Evolutionary conservation across 2,888 invertebrate species (phyloP), one percentile per base, ranked within the genome.

Genomic region (Pyrgus malvae): DNA sequence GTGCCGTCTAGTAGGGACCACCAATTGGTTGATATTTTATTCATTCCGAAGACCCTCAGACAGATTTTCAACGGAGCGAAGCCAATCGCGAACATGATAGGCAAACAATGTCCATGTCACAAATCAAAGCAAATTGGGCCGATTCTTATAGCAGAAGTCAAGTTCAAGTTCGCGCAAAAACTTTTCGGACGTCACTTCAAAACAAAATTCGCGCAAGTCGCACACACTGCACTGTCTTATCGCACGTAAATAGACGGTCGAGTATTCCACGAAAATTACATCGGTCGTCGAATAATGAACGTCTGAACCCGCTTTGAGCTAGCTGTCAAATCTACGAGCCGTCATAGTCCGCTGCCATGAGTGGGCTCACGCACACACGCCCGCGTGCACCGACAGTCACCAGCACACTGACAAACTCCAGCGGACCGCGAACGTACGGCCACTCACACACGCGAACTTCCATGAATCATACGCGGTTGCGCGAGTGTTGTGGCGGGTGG

Each of bases 311-410:
- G 89, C 89, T 89, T 90, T 91, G 89, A 90, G 89, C 89, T 89
- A 90, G 90, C 90, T 91, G 91, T 91, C 91, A 91, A 90, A 90
- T 90, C 90, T 90, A 91, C 90, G 89, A 83, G 82, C 90, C 90
- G 90, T 91, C 90, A 91, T 90, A 89, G 90, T 86, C 86, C 78
- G 89, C 83, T 88, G 90, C 87, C 87, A 90, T 89, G 89, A 89
- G 87, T 84, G 83, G 80, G 78, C 78, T 68, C 73, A 78, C 90
- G 83, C 89, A 87, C 89, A 86, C 66, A 64, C 73, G 62, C 74
- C 76, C 80, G 72, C 78, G 74, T 82, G 78, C 80, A 76, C 59
- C 78, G 73, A 83, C 75, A 75, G 78, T 59, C 84, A 90, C 90
- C 56, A 87, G 81, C 81, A 89, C 90, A 90, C 87, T 86, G 87